These are phyloP conservation scores for Heliconius hortense DNA, from an alignment of 2,888 invertebrate genomes.

Conservation along the genomic window DNA sequence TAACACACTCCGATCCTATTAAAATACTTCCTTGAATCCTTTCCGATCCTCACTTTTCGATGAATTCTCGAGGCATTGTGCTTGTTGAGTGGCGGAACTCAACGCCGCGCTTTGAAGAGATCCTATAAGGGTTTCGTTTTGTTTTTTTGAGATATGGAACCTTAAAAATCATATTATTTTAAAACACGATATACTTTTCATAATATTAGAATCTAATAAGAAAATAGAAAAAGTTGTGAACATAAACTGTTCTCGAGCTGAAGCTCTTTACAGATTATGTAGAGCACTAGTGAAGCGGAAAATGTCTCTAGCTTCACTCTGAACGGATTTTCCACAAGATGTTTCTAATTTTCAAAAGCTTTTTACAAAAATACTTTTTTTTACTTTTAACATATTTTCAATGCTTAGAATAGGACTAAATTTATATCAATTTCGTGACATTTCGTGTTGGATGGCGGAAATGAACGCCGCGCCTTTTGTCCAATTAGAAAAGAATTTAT, in stretches of 20 bases:
- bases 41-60: too few species aligned
- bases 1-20: too few species aligned
- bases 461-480: background rate
- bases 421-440: background rate
- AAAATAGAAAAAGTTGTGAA: conserved; percentile 18
- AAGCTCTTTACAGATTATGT: background rate
- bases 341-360: conserved; percentile 12
- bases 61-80: too few species aligned
- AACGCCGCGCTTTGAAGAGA: too few species aligned
- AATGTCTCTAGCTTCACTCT: background rate
- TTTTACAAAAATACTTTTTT: background rate
- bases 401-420: background rate
- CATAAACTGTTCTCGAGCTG: background rate
- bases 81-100: too few species aligned
- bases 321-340: conserved; percentile 11
- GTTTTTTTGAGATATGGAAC: too few species aligned
- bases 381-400: background rate
- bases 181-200: background rate
- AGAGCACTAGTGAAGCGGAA: background rate
- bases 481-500: too few species aligned
- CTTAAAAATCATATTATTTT: background rate
- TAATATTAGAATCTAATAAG: background rate
- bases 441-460: background rate
- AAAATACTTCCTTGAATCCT: too few species aligned
- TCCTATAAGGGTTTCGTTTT: too few species aligned